A percentile compares a stretch with the other conserved stretches of the same genome.
phyloP scores from a whole-genome alignment of 2,888 invertebrate species.

The Lasius fuliginosus region DNA sequence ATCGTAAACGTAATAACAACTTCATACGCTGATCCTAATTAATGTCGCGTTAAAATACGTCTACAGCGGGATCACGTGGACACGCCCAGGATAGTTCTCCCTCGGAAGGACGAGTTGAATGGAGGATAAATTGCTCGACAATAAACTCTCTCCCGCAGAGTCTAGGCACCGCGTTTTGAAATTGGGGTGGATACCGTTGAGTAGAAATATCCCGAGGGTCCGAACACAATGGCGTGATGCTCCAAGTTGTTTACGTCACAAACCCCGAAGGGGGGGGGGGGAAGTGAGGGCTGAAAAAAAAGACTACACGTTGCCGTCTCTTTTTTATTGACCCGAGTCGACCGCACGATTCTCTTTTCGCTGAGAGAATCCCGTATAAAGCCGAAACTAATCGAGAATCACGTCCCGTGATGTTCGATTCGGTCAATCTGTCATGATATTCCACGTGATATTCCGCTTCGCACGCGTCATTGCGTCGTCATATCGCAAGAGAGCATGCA shows the following conservation, averaged over 20 bases:
- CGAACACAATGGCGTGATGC: constrained; percentile 50
- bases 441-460: constrained; percentile 1
- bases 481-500: neutral
- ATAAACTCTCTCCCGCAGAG: constrained; percentile 56
- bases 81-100: constrained; percentile 22
- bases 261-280: neutral
- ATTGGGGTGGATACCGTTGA: constrained; percentile 33
- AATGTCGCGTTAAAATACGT: constrained; percentile 29
- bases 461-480: constrained; percentile 5
- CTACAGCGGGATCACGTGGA: neutral
- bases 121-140: constrained; percentile 73
- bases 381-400: constrained; percentile 38
- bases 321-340: constrained; percentile 3
- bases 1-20: constrained; percentile 44
- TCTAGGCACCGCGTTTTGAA: neutral
- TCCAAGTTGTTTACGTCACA: constrained; percentile 54
- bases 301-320: constrained; percentile 12
- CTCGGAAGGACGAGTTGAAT: constrained; percentile 62
- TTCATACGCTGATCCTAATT: constrained; percentile 44
- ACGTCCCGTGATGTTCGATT: constrained; percentile 58
- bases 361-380: constrained; percentile 42
- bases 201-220: constrained; percentile 36
- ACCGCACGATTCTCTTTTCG: constrained; percentile 35
- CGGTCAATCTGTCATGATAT: constrained; percentile 64
- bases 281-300: constrained; percentile 37